Evolutionary conservation across 2,113 vertebrate genomes (phyloP).

Genomic region (Dicerorhinus sumatrensis): DNA sequence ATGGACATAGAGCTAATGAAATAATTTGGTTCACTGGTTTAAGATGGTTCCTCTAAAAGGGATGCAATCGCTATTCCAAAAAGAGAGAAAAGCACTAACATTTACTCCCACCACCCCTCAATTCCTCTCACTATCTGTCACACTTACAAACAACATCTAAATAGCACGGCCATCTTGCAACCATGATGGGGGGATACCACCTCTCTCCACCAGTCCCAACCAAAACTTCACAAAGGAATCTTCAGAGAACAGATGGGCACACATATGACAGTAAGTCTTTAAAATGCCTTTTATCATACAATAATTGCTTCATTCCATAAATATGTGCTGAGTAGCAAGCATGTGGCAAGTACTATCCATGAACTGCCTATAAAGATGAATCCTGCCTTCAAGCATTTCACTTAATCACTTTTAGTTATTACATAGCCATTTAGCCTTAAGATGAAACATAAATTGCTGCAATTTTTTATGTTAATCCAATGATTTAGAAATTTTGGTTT

Average conservation of each 20-base stretch:
- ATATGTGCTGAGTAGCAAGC: neutral
- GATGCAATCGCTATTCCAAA: conserved; percentile 15
- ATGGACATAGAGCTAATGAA: conserved; percentile 55
- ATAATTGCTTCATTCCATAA: neutral
- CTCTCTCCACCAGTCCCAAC: neutral
- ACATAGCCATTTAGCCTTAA: neutral
- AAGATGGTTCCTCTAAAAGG: conserved; percentile 29
- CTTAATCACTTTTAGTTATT: neutral
- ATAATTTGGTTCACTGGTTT: conserved; percentile 69
- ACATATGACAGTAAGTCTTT: neutral
- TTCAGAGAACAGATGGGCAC: neutral
- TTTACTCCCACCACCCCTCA: neutral
- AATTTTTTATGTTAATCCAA: neutral
- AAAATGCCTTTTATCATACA: neutral
- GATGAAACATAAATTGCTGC: neutral
- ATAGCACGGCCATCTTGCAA: neutral
- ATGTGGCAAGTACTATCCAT: neutral
- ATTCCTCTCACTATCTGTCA: neutral
- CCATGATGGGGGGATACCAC: neutral
- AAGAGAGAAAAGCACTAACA: neutral
- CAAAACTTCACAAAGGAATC: neutral
- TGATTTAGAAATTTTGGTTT: neutral
- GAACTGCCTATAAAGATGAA: neutral
- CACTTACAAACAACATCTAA: neutral
- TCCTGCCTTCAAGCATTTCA: neutral